Evolutionary conservation across 2,888 invertebrate species (phyloP).

Genomic region (Molorchus minor): DNA sequence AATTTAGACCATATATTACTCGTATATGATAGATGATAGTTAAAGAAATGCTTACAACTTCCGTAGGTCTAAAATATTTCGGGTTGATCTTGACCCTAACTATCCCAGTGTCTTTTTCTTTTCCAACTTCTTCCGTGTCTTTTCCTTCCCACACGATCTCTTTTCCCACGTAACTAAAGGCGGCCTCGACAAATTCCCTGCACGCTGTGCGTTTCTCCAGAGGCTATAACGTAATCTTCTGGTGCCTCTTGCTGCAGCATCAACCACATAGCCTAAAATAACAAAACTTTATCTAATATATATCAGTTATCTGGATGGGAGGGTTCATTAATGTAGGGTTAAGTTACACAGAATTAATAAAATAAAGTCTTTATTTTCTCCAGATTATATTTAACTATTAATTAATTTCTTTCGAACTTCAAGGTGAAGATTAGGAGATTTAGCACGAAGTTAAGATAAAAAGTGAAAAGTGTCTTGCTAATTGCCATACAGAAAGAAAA

Average conservation of each 20-base stretch:
- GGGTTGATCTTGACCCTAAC: conserved; percentile 89
- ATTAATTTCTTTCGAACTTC: no score
- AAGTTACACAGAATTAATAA: no score
- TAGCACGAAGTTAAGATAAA: no score
- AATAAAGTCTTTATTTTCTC: no score
- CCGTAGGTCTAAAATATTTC: conserved; percentile 96
- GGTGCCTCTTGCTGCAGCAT: conserved; percentile 94
- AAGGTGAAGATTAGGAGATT: no score
- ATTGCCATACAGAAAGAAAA: no score
- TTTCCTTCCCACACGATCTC: conserved; percentile 88
- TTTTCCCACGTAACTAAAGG: conserved; percentile 85
- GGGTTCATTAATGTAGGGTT: no score
- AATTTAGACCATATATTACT: no score
- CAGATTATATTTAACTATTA: no score
- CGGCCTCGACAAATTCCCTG: conserved; percentile 92
- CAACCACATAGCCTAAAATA: conserved; percentile 94
- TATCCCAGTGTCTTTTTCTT: conserved; percentile 72
- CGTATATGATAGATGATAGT: background rate
- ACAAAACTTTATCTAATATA: background rate
- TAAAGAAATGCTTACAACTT: conserved; percentile 77
- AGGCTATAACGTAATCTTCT: conserved; percentile 97
- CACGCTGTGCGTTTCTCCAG: conserved; percentile 95
- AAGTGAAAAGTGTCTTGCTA: no score
- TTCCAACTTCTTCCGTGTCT: conserved; percentile 84
- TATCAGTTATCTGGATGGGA: no score